phyloP scores from a whole-genome alignment of 2,797 vertebrate species.

The Threskiornis aethiopicus region DNA sequence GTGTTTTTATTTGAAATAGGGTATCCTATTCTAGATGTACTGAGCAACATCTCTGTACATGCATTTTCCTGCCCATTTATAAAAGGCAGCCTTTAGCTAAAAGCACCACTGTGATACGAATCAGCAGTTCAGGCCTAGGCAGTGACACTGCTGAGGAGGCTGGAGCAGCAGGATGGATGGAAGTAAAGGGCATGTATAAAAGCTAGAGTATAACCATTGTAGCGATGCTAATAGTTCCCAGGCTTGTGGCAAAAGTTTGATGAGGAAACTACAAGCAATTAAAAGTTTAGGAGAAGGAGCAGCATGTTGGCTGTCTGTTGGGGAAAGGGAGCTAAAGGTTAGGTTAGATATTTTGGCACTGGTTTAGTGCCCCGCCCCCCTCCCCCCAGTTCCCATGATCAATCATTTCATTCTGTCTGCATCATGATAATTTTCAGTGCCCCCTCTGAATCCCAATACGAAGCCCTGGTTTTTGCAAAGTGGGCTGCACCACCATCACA shows the following conservation, averaged over 20 bases:
- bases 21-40: background rate
- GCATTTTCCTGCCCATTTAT: background rate
- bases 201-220: background rate
- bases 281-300: background rate
- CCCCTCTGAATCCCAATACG: accelerated
- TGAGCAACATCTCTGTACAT: background rate
- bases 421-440: background rate
- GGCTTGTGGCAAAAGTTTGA: background rate
- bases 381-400: background rate
- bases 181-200: background rate
- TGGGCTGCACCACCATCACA: background rate
- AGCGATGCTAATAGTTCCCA: background rate
- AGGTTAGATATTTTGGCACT: background rate
- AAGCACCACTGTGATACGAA: background rate
- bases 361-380: background rate
- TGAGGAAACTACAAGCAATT: background rate
- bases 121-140: background rate
- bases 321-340: background rate
- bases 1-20: background rate
- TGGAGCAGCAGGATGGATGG: background rate
- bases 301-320: background rate
- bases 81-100: background rate
- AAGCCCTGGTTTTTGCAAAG: background rate
- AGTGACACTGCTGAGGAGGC: background rate
- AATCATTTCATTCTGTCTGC: background rate